Evolutionary conservation across 35 echinoderm and acorn worm species (phyloP).

Genomic region (Amphiura filiformis): DNA sequence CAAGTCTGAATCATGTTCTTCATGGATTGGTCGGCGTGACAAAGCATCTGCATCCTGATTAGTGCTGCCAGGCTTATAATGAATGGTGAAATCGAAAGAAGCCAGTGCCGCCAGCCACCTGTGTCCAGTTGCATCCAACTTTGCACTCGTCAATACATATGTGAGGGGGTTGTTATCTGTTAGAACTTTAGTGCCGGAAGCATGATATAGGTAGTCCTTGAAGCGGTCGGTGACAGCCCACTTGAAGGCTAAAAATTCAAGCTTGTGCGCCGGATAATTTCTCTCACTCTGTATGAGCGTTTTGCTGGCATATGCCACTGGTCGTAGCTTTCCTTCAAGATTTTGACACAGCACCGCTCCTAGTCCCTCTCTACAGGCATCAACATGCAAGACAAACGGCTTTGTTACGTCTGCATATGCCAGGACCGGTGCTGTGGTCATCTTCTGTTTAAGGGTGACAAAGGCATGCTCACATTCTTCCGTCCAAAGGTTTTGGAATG

Average conservation of each 20-base stretch:
- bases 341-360: slow-evolving; percentile 42
- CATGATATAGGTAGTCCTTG: slow-evolving; percentile 31
- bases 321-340: background rate
- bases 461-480: background rate
- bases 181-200: slow-evolving; percentile 26
- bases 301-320: slow-evolving; percentile 48
- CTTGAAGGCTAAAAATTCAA: slow-evolving; percentile 48
- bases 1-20: background rate
- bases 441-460: background rate
- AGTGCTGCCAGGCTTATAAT: slow-evolving; percentile 24
- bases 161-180: slow-evolving; percentile 77
- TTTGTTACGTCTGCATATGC: slow-evolving; percentile 26
- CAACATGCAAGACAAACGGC: slow-evolving; percentile 36
- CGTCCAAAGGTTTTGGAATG: background rate
- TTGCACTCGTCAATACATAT: slow-evolving; percentile 58
- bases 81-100: slow-evolving; percentile 45
- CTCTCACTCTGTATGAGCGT: slow-evolving; percentile 34
- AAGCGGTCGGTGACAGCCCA: slow-evolving; percentile 45
- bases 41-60: slow-evolving; percentile 50
- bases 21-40: slow-evolving; percentile 21
- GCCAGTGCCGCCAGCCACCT: slow-evolving; percentile 59
- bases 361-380: slow-evolving; percentile 33
- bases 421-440: slow-evolving; percentile 32
- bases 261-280: slow-evolving; percentile 50
- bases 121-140: slow-evolving; percentile 66